phyloP scores from a whole-genome alignment of 1,140 invertebrate genomes.

The Choristoneura fumiferana region DNA sequence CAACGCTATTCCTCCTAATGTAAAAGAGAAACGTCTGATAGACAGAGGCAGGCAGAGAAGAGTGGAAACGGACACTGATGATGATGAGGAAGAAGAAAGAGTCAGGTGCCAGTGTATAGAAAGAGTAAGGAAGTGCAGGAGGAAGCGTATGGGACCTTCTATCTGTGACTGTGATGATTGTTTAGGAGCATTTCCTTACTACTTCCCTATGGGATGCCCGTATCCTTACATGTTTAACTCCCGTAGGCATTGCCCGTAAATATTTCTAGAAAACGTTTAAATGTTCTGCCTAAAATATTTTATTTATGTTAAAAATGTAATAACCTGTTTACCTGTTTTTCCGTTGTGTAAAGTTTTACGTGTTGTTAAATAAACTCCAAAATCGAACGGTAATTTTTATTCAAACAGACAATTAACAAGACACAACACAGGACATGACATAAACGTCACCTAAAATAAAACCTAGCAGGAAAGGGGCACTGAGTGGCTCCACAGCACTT shows the following conservation, averaged over 20 bases:
- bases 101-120: neutral
- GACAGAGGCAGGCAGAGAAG: neutral
- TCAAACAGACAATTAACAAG: neutral
- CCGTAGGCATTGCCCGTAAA: too few species aligned
- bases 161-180: constrained; percentile 1
- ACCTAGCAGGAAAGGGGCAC: neutral
- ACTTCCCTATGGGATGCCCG: neutral
- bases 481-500: neutral
- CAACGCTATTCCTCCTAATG: neutral
- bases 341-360: too few species aligned
- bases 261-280: too few species aligned
- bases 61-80: neutral
- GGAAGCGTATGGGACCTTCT: neutral
- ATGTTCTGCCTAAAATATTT: too few species aligned
- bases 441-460: constrained; percentile 4
- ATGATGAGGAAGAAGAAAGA: neutral
- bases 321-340: too few species aligned
- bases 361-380: neutral
- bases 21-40: neutral
- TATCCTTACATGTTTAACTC: neutral
- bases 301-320: too few species aligned
- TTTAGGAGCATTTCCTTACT: neutral
- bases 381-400: neutral
- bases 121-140: neutral
- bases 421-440: neutral